Evolutionary conservation across 2,888 invertebrate species (phyloP).

Genomic region (Melipona bicolor): DNA sequence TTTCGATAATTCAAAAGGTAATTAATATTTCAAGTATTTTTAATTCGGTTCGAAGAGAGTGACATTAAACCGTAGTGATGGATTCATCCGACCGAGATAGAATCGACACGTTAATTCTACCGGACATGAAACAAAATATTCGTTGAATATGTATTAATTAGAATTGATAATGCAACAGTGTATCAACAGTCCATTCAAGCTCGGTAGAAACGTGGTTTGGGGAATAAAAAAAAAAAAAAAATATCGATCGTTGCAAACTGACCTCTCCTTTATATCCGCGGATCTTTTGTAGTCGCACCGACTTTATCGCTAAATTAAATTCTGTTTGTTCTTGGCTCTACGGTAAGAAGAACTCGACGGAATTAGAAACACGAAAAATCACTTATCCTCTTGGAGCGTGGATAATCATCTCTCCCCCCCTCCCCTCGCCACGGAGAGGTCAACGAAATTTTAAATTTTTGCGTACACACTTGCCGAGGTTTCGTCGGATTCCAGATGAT

Average conservation of each 20-base stretch:
- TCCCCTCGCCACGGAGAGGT: too few species aligned
- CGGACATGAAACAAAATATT: conserved; percentile 29
- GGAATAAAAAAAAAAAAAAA: neutral
- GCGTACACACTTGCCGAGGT: neutral
- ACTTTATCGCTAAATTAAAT: conserved; percentile 23
- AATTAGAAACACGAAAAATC: conserved; percentile 28
- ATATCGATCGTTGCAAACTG: conserved; percentile 44
- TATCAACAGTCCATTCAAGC: conserved; percentile 22
- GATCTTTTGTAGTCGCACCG: conserved; percentile 9
- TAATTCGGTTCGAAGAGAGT: too few species aligned
- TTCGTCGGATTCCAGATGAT: neutral
- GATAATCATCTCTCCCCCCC: too few species aligned
- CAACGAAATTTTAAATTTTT: neutral
- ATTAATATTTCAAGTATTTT: too few species aligned
- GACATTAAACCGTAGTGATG: too few species aligned
- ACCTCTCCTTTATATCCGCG: conserved; percentile 24
- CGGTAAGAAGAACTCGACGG: neutral
- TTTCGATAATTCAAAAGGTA: too few species aligned
- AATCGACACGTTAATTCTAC: conserved; percentile 30
- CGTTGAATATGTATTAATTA: conserved; percentile 49
- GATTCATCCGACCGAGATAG: conserved; percentile 2
- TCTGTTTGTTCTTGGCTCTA: conserved; percentile 6
- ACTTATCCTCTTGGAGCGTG: neutral
- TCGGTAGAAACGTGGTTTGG: neutral
- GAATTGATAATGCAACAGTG: conserved; percentile 6